Base-by-base conservation (phyloP, 2,888 invertebrate species). In the Tuta absoluta region DNA sequence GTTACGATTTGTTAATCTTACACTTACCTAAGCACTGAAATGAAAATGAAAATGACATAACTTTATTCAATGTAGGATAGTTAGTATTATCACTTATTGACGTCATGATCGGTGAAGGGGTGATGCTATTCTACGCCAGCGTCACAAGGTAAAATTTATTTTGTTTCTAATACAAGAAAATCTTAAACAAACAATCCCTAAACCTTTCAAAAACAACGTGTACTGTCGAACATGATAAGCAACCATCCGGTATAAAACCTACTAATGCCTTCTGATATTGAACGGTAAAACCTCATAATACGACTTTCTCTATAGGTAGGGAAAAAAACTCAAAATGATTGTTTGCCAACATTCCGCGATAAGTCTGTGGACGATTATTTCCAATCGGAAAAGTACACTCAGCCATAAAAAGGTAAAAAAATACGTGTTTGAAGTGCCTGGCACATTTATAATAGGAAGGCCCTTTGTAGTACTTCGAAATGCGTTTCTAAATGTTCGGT, bases 221-320 rank as follows among this genome's bases (percentile, higher is more conserved):
- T 56, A 21, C 19, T 17, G 7, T 24, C 0, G n/a, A 56, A 56
- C 17, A 56, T n/a, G n/a, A 56, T 24, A 23, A 41, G 23, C 56
- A 33, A 33, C 56, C 28, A 56, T 56, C 56, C 33, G 12, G 33
- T 33, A 69, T 68, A 60, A 14, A 41, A 49, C n/a, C 17, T 37
- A 10, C 24, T 37, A 63, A 57, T 63, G 33, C 59, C 38, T 5
- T 59, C 37, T 41, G 33, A 56, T 56, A 56, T 33, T 56, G 33
- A 62, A 62, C 53, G 51, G 45, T 23, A 62, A 62, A 62, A 62
- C 53, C 51, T 62, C 41, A 62, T 62, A 51, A 62, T 60, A 60
- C 60, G n/a, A 41, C n/a, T 24, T 17, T n/a, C 38, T 41, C 45
- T 24, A 60, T 60, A 23, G 24, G n/a, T n/a, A n/a, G 48, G 45